Evolutionary conservation across 2,797 vertebrate species (phyloP), one percentile per base, ranked within the genome.

Genomic region (Natrix natrix): DNA sequence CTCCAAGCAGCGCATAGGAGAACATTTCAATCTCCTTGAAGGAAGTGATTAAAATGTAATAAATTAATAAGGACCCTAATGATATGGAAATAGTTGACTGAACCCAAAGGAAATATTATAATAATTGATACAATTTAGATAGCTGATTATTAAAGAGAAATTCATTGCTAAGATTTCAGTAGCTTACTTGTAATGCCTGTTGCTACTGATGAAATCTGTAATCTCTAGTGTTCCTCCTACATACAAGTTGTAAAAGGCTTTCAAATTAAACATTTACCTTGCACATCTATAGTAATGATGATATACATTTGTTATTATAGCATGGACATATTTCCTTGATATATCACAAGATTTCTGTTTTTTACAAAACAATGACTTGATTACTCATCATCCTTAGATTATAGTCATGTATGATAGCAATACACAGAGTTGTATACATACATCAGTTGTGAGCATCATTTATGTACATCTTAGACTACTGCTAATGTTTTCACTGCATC

Each of bases 341-440:
- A 91, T 26, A 60, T 87, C 93, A 95, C 90, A 89, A 96, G 90
- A 89, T 91, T 96, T 95, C 91, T 95, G 94, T 92, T 93, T 92
- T 57, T 54, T 93, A 95, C 91, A 93, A 96, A 96, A 94, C 91
- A 94, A 95, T 24, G 90, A 91, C 66, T 94, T 93, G 93, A 94
- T 91, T 91, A 95, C 90, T 92, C 95, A 92, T 61, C 90, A 88
- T 56, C 28, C 93, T 94, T 94, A 87, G 89, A 91, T 57, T 87
- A 78, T 60, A 93, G 66, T 91, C 74, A 89, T 74, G 0, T 92
- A 5, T 2, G 57, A 57, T 92, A 96, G 91, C n/a, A 91, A 61
- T 87, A 55, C 55, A 93, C 43, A 60, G 83, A 94, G 91, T 57
- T 43, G 43, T 43, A 43, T 43, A 43, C 43, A 43, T 86, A 86